Base-by-base conservation (phyloP, 2,888 invertebrate species). In the Brenthis daphne region DNA sequence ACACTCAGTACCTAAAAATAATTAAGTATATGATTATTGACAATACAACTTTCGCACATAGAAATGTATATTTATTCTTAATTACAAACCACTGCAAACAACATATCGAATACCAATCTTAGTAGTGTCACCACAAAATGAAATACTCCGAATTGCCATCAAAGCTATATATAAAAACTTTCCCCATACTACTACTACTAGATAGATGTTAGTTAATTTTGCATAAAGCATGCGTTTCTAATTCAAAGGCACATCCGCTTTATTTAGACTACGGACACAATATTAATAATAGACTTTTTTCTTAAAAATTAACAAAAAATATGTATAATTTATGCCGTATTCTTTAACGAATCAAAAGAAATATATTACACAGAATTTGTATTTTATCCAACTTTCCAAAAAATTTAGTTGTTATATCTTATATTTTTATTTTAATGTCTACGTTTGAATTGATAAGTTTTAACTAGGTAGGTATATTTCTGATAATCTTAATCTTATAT, bases 151-250 rank as follows among this genome's bases (percentile, higher is more conserved):
- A 69, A 71, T 73, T 12, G 73, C 71, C 75, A 79, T 77, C 81
- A 79, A 79, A 69, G 72, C 71, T 83, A 82, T 85, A 83, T 88
- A 85, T 87, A 85, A 84, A 37, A 84, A 77, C 79, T 85, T 87
- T 86, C 87, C 86, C 79, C 84, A 77, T 73, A 78, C 77, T 76
- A 58, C 77, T 76, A 63, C 65, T 54, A 50, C 29, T 75, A 73
- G 74, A 72, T 73, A 75, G 71, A 80, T 80, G 75, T 79, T 82
- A 79, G 77, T 77, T 77, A 76, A 82, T 82, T 86, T 84, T 77
- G 81, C 82, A 85, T 87, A 85, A 82, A 81, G 74, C 77, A 79
- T 79, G 73, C 77, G 74, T 78, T 76, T 72, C 71, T 16, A 75
- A 76, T 76, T 78, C 70, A 71, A 80, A 77, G 73, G 73, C 73